Percentiles rank a stretch among this genome's conserved stretches.
phyloP scores from a whole-genome alignment of 2,113 vertebrate species.

The Pandion haliaetus region DNA sequence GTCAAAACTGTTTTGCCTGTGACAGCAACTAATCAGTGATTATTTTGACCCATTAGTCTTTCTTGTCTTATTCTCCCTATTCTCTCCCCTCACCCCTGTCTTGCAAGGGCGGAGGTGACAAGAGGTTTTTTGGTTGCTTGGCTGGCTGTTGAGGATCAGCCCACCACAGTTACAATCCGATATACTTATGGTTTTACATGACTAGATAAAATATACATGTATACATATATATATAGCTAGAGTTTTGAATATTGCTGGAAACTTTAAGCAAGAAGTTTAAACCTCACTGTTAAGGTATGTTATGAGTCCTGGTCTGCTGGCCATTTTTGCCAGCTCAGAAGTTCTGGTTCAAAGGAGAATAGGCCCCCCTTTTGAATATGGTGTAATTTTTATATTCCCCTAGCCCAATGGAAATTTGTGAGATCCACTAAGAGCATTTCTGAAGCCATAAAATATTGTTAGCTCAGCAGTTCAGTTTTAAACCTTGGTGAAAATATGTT shows the following conservation, averaged over 20 bases:
- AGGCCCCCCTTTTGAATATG: background rate
- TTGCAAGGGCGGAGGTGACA: background rate
- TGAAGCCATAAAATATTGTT: background rate
- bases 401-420: background rate
- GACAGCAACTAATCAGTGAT: background rate
- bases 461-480: background rate
- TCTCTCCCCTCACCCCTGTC: rapidly evolving
- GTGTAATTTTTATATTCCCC: background rate
- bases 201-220: background rate
- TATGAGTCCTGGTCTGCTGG: background rate
- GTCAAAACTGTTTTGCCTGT: background rate
- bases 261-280: background rate
- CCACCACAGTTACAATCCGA: background rate
- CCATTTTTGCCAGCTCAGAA: background rate
- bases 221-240: background rate
- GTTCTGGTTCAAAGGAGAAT: background rate
- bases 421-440: background rate
- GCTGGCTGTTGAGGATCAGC: background rate
- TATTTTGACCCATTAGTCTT: background rate
- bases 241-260: background rate
- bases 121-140: background rate
- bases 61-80: background rate
- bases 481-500: background rate
- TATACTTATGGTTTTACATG: background rate
- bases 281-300: background rate